A percentile compares a stretch with the other conserved stretches of the same genome.
Conservation (phyloP, 1,140 invertebrate species). For the Drosophila grimshawi region DNA sequence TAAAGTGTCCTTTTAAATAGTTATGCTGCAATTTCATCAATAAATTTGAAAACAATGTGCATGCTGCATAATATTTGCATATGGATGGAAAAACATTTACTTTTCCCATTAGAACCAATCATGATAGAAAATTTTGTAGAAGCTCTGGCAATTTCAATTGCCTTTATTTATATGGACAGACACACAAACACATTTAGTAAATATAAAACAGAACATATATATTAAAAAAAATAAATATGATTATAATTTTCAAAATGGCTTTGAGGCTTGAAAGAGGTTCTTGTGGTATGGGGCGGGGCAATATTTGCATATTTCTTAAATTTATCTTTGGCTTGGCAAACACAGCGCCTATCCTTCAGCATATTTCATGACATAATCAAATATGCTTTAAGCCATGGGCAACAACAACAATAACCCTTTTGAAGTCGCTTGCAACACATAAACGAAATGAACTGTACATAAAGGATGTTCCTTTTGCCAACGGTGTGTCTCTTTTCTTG, state of each 20-base stretch:
- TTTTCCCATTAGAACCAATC: slow-evolving; percentile 60
- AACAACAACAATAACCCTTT: slow-evolving; percentile 58
- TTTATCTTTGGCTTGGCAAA: slow-evolving; percentile 70
- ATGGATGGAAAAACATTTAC: slow-evolving; percentile 42
- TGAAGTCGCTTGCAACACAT: slow-evolving; percentile 53
- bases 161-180: slow-evolving; percentile 2
- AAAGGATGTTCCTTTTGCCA: slow-evolving; percentile 50
- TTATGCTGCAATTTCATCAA: slow-evolving; percentile 13
- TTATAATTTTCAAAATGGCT: slow-evolving; percentile 56
- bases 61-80: slow-evolving; percentile 24
- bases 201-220: slow-evolving; percentile 29
- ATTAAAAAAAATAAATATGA: slow-evolving; percentile 59
- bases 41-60: slow-evolving; percentile 9
- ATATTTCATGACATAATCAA: slow-evolving; percentile 82
- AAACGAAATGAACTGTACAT: slow-evolving; percentile 67
- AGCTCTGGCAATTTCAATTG: slow-evolving; percentile 21
- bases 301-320: slow-evolving; percentile 80
- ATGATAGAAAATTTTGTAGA: slow-evolving; percentile 21
- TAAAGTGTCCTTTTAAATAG: background rate
- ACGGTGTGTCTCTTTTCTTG: background rate
- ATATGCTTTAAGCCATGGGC: slow-evolving; percentile 75
- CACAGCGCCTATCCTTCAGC: slow-evolving; percentile 44
- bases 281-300: slow-evolving; percentile 5
- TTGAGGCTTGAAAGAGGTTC: background rate
- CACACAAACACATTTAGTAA: slow-evolving; percentile 7